These are phyloP conservation scores for Staurois parvus DNA, from an alignment of 2,797 vertebrate genomes.

Conservation along the genomic window DNA sequence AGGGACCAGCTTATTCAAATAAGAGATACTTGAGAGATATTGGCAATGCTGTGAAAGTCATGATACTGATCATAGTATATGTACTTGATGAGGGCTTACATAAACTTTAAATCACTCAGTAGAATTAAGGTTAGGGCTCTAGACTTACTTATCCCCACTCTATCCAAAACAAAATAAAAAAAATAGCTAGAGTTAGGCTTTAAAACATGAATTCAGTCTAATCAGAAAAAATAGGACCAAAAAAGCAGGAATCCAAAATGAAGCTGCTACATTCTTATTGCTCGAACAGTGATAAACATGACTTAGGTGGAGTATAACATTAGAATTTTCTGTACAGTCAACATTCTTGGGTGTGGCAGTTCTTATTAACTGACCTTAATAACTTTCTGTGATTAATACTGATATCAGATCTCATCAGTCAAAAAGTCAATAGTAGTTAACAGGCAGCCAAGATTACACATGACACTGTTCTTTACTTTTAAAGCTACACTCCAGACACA, in stretches of 20 bases:
- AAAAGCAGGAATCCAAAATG: not conserved
- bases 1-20: no score
- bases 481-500: not conserved
- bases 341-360: slow-evolving; percentile 8
- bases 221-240: no score
- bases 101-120: no score
- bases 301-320: not conserved
- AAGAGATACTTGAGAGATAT: no score
- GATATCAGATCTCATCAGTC: not conserved
- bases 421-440: not conserved
- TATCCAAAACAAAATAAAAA: no score
- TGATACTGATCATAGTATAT: no score
- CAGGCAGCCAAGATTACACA: not conserved
- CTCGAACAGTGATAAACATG: not conserved
- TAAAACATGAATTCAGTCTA: no score
- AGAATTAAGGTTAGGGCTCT: no score
- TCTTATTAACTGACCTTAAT: not conserved
- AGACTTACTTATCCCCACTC: no score
- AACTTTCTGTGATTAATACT: not conserved
- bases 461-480: not conserved
- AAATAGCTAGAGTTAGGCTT: no score
- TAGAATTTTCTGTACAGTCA: not conserved
- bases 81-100: no score
- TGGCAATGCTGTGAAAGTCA: no score
- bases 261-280: not conserved